Conservation (phyloP, 2,888 invertebrate species). For the Cantharis nigra region DNA sequence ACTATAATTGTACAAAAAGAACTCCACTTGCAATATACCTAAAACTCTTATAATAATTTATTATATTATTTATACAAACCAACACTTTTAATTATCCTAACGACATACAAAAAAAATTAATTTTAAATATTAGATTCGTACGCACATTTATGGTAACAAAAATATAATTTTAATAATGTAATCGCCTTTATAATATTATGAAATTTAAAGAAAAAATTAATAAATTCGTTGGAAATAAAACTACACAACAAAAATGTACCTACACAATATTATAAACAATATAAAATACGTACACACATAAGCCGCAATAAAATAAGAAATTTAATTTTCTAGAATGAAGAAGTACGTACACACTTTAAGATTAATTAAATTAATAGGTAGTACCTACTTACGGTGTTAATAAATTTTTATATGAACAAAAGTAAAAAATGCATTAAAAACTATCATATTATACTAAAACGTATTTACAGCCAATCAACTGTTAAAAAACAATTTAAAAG, state of each 20-base stretch:
- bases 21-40: neutral
- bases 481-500: constrained; percentile 42
- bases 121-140: neutral
- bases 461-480: constrained; percentile 51
- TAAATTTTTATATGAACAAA: neutral
- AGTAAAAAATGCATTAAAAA: constrained; percentile 2
- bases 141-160: neutral
- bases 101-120: neutral
- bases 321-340: neutral
- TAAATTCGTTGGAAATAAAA: neutral
- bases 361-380: neutral
- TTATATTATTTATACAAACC: neutral
- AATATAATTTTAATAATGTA: neutral
- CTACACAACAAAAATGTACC: neutral
- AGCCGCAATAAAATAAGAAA: neutral
- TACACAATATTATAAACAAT: too few relatives aligned
- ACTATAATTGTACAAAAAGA: neutral
- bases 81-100: neutral
- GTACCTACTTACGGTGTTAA: neutral
- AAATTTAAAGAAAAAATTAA: neutral
- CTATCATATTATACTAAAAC: constrained; percentile 48
- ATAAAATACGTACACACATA: too few relatives aligned
- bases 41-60: neutral
- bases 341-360: neutral
- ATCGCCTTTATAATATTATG: constrained; percentile 43